Evolutionary conservation across 2,113 vertebrate species (phyloP).

Genomic region (Corythoichthys haematopterus): DNA sequence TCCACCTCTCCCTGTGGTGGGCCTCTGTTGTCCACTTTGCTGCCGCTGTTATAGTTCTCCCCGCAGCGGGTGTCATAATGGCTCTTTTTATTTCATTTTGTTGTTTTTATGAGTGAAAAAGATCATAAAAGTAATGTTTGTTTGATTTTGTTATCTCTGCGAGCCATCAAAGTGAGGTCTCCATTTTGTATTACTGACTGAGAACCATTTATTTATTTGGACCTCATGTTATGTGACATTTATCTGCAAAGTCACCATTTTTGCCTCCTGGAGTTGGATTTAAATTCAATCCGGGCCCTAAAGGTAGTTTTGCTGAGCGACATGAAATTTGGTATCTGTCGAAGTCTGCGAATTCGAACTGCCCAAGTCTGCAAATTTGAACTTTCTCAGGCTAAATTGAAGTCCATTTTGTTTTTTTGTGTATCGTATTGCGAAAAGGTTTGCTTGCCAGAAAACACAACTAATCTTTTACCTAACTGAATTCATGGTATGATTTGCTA

Average conservation of each 20-base stretch:
- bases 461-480: no score
- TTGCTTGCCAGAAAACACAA: no score
- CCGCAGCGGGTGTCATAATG: background rate
- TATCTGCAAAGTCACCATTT: background rate
- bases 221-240: background rate
- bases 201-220: background rate
- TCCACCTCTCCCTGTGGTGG: background rate
- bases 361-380: background rate
- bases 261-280: background rate
- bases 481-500: no score
- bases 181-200: background rate
- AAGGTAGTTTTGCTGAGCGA: background rate
- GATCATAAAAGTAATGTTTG: constrained; percentile 1
- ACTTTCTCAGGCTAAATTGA: background rate
- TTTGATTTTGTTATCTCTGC: background rate
- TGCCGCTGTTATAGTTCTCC: background rate
- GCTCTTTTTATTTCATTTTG: background rate
- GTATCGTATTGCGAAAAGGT: no score
- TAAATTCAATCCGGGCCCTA: background rate
- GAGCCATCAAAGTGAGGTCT: background rate
- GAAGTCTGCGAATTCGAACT: background rate
- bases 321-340: background rate
- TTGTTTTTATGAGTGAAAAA: background rate
- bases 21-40: background rate
- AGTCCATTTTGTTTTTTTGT: no score